phyloP scores from a whole-genome alignment of 2,888 invertebrate genomes.

The Stenolophus ochropezus region DNA sequence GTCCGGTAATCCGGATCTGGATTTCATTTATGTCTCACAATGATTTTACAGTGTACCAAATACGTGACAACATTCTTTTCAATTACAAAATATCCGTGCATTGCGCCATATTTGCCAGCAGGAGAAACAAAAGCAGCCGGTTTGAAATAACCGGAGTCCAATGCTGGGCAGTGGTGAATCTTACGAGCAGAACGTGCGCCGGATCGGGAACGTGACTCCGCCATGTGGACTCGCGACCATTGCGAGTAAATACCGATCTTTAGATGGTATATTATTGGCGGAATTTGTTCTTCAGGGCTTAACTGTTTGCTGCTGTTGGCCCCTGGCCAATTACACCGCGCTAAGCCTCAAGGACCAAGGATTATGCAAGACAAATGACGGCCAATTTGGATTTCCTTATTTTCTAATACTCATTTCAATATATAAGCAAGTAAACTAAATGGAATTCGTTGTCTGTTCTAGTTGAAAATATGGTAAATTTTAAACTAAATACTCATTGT shows the following conservation, averaged over 20 bases:
- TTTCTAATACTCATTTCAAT: not conserved
- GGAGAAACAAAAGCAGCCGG: not conserved
- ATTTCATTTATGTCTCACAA: not conserved
- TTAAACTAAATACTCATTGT: no score
- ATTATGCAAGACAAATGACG: not conserved
- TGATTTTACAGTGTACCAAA: not conserved
- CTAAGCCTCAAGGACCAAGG: not conserved
- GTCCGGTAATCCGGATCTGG: not conserved
- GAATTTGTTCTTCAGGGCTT: conserved; percentile 34
- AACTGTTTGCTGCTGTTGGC: conserved; percentile 32
- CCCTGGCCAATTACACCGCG: not conserved
- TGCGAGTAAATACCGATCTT: conserved; percentile 44
- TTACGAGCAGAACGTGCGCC: not conserved
- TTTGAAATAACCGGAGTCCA: conserved; percentile 25
- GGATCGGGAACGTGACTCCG: conserved; percentile 29
- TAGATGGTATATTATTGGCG: conserved; percentile 40
- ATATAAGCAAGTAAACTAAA: no score
- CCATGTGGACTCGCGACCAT: not conserved
- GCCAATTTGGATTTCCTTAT: not conserved
- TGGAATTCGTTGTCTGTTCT: no score
- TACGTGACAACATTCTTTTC: conserved; percentile 29
- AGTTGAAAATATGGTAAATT: no score
- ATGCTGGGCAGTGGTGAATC: conserved; percentile 3
- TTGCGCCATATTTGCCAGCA: not conserved
- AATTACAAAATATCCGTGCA: conserved; percentile 11